Evolutionary conservation across 2,113 vertebrate genomes (phyloP), one percentile per base, ranked within the genome.

Genomic region (Eulemur rufifrons): DNA sequence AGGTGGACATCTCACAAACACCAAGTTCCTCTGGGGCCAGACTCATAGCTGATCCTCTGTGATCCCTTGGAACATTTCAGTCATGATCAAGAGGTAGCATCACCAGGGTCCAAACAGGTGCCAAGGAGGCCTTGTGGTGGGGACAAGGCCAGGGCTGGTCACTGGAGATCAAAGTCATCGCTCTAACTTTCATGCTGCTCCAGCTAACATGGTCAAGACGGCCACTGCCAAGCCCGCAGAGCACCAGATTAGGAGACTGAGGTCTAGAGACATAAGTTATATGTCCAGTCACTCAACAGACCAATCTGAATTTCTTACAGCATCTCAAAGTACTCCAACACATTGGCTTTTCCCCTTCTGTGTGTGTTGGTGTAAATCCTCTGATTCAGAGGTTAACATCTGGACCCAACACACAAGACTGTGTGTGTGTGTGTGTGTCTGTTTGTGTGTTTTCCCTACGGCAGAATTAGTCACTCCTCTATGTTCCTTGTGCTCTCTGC

Each of bases 71-170:
- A 92, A 89, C 25, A 92, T 82, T 93, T 80, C 76, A 92, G 39
- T 42, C 61, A 94, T 69, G 89, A 96, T 86, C 45, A 91, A 89
- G 80, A 80, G 78, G n/a, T 50, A 56, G 86, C 59, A 87, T 64
- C 68, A 59, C 59, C n/a, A 76, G 39, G 52, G 59, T 84, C 45
- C 76, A 83, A 74, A 68, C 69, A 95, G 84, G 84, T 90, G 78
- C 69, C 71, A 80, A 61, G 39, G 63, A 96, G 34, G 61, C 66
- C 86, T 77, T 77, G 17, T 68, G 61, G 20, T 87, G 77, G 74
- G 66, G n/a, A 91, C 61, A 89, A 96, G 45, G 34, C 66, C 54
- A 86, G 59, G 27, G 21, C 54, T 88, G 14, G 61, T 54, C 73
- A 74, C n/a, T 42, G 61, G 77, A 93, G 34, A 93, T 89, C 54